phyloP scores from a whole-genome alignment of 2,888 invertebrate genomes.

The Synanthedon myopaeformis region DNA sequence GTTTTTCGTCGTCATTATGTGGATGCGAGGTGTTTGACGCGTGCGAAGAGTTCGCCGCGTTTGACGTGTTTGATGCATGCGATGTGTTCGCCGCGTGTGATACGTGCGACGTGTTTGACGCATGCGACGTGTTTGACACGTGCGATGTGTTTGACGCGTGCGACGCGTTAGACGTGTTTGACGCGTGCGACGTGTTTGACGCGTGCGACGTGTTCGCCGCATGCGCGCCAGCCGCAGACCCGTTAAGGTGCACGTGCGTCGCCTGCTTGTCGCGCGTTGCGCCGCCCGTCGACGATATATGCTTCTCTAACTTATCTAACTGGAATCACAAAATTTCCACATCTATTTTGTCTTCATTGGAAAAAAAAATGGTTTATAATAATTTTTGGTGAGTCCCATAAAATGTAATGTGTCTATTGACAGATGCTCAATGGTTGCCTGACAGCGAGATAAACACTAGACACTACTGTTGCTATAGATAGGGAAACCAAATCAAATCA shows the following conservation, averaged over 20 bases:
- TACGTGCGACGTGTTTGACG: constrained; percentile 8
- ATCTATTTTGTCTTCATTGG: not conserved
- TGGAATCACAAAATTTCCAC: constrained; percentile 14
- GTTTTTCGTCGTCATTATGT: constrained; percentile 15
- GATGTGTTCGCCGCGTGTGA: constrained; percentile 7
- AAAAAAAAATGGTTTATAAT: no score
- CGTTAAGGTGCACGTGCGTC: constrained; percentile 13
- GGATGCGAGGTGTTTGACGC: constrained; percentile 4
- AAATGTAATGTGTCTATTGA: no score
- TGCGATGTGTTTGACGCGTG: no score
- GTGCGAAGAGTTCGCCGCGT: constrained; percentile 6
- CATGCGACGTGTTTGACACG: constrained; percentile 17
- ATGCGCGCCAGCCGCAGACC: constrained; percentile 8
- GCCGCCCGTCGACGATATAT: constrained; percentile 24
- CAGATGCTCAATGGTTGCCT: no score
- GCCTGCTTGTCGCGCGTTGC: constrained; percentile 17
- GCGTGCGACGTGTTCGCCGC: constrained; percentile 2
- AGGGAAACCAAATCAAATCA: no score
- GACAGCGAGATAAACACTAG: no score
- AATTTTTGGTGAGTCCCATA: no score
- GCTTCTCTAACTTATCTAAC: constrained; percentile 52
- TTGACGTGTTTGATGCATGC: constrained; percentile 6
- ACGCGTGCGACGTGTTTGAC: no score
- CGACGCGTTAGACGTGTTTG: no score
- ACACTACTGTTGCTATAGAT: no score